phyloP scores from a whole-genome alignment of 2,113 vertebrate genomes.

The Mormyrus iriodes region DNA sequence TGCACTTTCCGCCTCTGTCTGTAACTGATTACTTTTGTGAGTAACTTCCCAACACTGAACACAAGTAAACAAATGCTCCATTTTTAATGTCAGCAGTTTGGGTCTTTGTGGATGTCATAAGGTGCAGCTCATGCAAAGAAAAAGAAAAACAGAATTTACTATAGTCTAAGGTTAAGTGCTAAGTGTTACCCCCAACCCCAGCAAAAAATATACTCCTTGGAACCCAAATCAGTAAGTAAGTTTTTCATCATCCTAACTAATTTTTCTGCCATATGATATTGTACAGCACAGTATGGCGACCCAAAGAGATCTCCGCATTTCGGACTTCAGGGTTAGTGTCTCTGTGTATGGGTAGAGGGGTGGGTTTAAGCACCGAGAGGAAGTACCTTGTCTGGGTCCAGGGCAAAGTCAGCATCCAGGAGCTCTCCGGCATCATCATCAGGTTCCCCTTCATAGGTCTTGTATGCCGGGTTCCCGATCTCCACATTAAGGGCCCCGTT shows the following conservation, averaged over 20 bases:
- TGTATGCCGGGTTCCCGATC: conserved; percentile 94
- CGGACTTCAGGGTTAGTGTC: not conserved
- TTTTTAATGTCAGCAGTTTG: not conserved
- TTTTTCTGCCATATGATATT: not conserved
- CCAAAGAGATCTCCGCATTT: not conserved
- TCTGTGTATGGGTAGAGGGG: not conserved
- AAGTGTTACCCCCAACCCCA: not conserved
- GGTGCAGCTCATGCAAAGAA: not conserved
- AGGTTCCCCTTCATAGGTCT: conserved; percentile 91
- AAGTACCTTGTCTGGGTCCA: conserved; percentile 90
- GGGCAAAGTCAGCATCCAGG: conserved; percentile 83
- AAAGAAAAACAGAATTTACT: not conserved
- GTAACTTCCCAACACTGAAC: too few species aligned
- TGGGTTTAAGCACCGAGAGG: not conserved
- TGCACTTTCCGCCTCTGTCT: too few species aligned
- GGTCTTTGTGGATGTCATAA: not conserved
- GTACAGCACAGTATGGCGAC: not conserved
- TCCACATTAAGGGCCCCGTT: conserved; percentile 96
- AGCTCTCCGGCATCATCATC: conserved; percentile 90
- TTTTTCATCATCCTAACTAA: not conserved
- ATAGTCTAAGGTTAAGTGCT: not conserved
- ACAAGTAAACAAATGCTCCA: not conserved
- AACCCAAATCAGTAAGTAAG: not conserved
- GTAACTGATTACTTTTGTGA: too few species aligned
- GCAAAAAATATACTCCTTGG: not conserved